Evolutionary conservation across 2,888 invertebrate species (phyloP).

Genomic region (Cetonia aurata): DNA sequence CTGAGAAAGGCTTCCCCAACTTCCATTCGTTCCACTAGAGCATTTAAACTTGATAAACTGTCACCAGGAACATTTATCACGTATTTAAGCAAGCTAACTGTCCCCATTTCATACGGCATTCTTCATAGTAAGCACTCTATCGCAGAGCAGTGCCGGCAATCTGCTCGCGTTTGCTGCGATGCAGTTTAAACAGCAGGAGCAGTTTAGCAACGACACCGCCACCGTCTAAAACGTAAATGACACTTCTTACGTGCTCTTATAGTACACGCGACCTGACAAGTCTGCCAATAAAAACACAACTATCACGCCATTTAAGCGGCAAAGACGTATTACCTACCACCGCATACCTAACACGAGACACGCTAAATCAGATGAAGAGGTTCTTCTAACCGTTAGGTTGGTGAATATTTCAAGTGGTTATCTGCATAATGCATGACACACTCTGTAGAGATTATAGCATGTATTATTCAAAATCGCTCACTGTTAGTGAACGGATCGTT

Average conservation of each 20-base stretch:
- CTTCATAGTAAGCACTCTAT: slow-evolving; percentile 25
- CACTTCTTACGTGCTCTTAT: slow-evolving; percentile 20
- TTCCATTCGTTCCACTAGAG: slow-evolving; percentile 3
- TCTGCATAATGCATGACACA: slow-evolving; percentile 56
- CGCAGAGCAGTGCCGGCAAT: not conserved
- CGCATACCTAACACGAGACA: slow-evolving; percentile 13
- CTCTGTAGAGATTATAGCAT: slow-evolving; percentile 57
- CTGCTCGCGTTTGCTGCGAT: not conserved
- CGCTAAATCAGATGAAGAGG: slow-evolving; percentile 33
- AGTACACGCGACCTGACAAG: not conserved
- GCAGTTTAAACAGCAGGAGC: not conserved
- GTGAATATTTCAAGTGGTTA: slow-evolving; percentile 54
- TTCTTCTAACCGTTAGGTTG: slow-evolving; percentile 39
- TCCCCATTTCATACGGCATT: slow-evolving; percentile 28
- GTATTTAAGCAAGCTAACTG: slow-evolving; percentile 42
- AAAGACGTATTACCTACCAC: slow-evolving; percentile 6
- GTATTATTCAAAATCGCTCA: slow-evolving; percentile 56
- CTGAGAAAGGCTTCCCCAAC: slow-evolving; percentile 1
- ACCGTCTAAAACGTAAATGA: slow-evolving; percentile 35
- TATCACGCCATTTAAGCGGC: slow-evolving; percentile 20
- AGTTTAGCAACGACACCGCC: not conserved
- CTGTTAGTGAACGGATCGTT: slow-evolving; percentile 48
- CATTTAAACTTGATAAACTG: slow-evolving; percentile 30
- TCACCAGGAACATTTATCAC: slow-evolving; percentile 41
- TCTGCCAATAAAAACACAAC: slow-evolving; percentile 30